Conservation (phyloP, 35 echinoderm and acorn worm species). For the Hemicentrotus pulcherrimus region DNA sequence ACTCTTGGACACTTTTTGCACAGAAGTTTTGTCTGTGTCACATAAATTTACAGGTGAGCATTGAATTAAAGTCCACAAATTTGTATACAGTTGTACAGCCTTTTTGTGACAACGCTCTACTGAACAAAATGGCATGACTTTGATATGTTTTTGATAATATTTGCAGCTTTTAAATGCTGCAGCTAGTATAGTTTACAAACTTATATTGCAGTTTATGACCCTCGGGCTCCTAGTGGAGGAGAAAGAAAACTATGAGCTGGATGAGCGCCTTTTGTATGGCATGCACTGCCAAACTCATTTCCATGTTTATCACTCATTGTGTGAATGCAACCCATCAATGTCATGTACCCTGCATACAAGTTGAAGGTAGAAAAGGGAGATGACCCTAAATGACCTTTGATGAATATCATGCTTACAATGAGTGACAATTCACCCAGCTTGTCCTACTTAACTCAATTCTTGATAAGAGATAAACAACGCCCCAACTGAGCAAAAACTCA, state of each 20-base stretch:
- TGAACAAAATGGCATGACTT: no score
- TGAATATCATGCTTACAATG: slow-evolving; percentile 1
- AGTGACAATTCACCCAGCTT: neutral
- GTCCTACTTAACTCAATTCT: neutral
- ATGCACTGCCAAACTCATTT: neutral
- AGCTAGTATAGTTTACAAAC: no score
- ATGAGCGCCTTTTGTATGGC: neutral
- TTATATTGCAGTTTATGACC: no score
- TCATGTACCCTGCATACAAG: neutral
- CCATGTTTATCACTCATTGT: neutral
- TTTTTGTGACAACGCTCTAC: no score
- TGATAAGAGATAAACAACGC: neutral
- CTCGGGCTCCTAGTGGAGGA: no score
- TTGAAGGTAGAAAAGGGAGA: neutral
- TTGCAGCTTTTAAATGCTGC: no score
- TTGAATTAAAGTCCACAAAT: no score
- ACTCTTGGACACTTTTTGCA: no score
- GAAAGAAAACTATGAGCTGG: neutral
- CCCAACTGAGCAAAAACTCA: neutral
- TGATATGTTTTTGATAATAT: no score
- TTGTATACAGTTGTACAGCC: no score
- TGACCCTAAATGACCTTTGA: neutral
- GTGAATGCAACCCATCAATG: neutral
- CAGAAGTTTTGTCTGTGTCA: no score
- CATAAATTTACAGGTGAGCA: no score